Evolutionary conservation across 2,888 invertebrate genomes (phyloP), one percentile per base, ranked within the genome.

Genomic region (Sclerodermus sp.): DNA sequence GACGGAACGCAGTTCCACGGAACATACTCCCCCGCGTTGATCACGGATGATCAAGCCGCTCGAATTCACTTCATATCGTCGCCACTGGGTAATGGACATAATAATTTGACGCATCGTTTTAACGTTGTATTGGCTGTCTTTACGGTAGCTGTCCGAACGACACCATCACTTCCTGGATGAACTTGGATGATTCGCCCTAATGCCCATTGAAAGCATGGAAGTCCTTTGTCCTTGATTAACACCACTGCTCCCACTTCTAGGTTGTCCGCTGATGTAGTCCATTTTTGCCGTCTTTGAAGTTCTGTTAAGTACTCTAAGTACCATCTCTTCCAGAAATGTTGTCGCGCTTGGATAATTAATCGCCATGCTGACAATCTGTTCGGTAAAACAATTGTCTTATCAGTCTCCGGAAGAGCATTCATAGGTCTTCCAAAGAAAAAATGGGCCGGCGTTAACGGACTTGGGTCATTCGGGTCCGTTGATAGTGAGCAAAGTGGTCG

Each of bases 391-490:
- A 12, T 4, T 34, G 13, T n/a, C 6, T 4, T 12, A 34, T 34
- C 13, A 4, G 34, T 34, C 10, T 34, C 34, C 10, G 34, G 34
- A 8, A 34, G 34, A 4, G 12, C 34, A 8, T 4, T 34, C 4
- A 34, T 8, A n/a, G 34, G 34, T 34, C 12, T 12, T 4, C 41
- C 41, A 13, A 41, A 18, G 8, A 55, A 23, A 16, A 52, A 57
- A 16, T 52, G 52, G 29, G 40, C 57, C 6, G 50, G 55, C 17
- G 55, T 55, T 1, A 57, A 47, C 17, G 37, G 36, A 1, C 31
- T 15, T 14, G 50, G 37, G 31, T 58, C 58, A 37, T 51, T 49
- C 1, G 58, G 53, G 43, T 58, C 56, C 5, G 47, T 23, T 10
- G 58, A 51, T 1, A 56, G 8, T 8, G 58, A 49, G 2, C 49